Evolutionary conservation across 35 echinoderm and acorn worm genomes (phyloP), one percentile per base, ranked within the genome.

Genomic region (Apostichopus californicus): DNA sequence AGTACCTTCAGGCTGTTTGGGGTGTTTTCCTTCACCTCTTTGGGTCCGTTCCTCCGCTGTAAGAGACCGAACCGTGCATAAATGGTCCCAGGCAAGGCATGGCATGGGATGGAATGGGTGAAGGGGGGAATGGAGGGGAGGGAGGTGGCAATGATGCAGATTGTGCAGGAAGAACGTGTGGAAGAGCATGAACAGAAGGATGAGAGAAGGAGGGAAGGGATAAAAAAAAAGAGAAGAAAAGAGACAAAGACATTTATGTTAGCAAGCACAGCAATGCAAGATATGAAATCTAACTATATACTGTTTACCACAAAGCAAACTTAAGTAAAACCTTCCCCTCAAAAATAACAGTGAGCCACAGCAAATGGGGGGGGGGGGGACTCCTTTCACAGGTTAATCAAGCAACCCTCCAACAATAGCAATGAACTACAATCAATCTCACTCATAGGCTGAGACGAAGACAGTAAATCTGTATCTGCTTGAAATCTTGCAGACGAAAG

Each of bases 1-100:
- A 93, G 70, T 96, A 96, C 95, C 95, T 96, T 96, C 21, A 96
- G 85, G 93, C 89, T 96, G 92, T 96, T 96, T 56, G 95, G 95
- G 72, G 95, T 90, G 88, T 93, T 89, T 80, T 96, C 95, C 93
- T 96, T 96, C 28, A 89, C 86, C 81, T 96, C 95, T 94, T 96
- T 96, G 15, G 95, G 95, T 84, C 95, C 95, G 80, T 96, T 96
- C 92, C 92, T 96, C 95, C 95, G 71, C 87, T 96, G 92, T 14
- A 26, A 54, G 22, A 58, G 81, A 85, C 81, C 54, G 24, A 59
- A 59, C 81, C 55, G 20, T 58, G 81, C 55, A 59, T 58, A 59
- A 58, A 58, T 21, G 28, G 81, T 56, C 54, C 23, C 81, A 89
- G 92, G 71, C 63, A 94, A 55, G 26, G 87, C 21, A 94, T 52